Base-by-base conservation (phyloP, 1,140 invertebrate genomes). In the Heliothis virescens region DNA sequence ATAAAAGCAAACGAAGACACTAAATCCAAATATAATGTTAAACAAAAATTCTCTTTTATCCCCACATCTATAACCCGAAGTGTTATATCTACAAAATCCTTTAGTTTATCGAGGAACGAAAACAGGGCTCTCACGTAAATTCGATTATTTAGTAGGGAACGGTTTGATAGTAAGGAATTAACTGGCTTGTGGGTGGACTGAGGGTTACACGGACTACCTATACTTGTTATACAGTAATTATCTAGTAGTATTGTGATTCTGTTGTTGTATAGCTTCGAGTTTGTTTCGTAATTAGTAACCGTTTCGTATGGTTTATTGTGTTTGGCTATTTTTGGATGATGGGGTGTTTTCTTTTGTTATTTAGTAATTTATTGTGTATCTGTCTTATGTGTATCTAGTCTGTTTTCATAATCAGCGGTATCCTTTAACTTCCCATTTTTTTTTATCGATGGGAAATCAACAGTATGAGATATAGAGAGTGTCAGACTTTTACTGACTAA, bases 121-220 rank as follows among this genome's bases (percentile, higher is more conserved):
- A 52, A 29, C 48, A 53, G 67, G 67, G 67, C 52, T 71, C 48
- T 71, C 47, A 71, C 67, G 18, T 53, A 69, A 69, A 69, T 69
- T 69, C 48, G 65, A 69, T 69, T 69, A 69, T 69, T 69, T 69
- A 69, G 65, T 48, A 52, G 67, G 67, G 47, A 53, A 15, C 18
- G 67, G 67, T 48, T 21, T 26, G 67, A 71, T 71, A 71, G 67
- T 71, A 71, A 71, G 67, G 48, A 71, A 71, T 71, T 71, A 71
- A 71, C 47, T 50, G 11, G 41, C 63, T 71, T 26, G 48, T 26
- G 18, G 21, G 12, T 50, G 34, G 52, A 53, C 67, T 53, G 11
- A 12, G 21, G 48, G n/a, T 67, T 67, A 67, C 5, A 48, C n/a
- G 15, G 3, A 18, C 41, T 60, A 26, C 21, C 21, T 26, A 18